These are phyloP conservation scores for Aleiodes leptofemur DNA, from an alignment of 2,888 invertebrate genomes.

Conservation along the genomic window DNA sequence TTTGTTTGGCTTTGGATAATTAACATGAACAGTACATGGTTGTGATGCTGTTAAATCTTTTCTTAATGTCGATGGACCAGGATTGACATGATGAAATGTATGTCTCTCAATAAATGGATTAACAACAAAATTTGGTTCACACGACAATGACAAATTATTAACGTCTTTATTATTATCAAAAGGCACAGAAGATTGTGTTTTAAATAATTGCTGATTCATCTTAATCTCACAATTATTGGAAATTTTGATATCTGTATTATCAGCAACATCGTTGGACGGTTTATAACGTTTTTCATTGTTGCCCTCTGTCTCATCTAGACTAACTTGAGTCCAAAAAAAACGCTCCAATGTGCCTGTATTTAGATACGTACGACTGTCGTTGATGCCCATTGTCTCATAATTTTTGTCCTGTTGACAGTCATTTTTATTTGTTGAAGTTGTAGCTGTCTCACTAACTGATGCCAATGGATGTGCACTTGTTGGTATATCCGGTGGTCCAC, in stretches of 20 bases:
- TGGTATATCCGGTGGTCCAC: slow-evolving; percentile 61
- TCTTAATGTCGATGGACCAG: slow-evolving; percentile 61
- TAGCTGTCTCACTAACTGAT: slow-evolving; percentile 44
- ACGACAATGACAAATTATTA: slow-evolving; percentile 4
- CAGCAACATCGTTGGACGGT: slow-evolving; percentile 54
- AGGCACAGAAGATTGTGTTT: slow-evolving; percentile 44
- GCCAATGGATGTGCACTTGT: slow-evolving; percentile 38
- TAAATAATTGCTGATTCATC: background rate
- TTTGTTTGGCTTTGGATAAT: slow-evolving; percentile 53
- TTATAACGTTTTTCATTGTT: slow-evolving; percentile 71
- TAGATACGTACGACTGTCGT: slow-evolving; percentile 50
- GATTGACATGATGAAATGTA: slow-evolving; percentile 64
- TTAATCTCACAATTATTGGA: background rate
- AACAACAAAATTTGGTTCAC: slow-evolving; percentile 52
- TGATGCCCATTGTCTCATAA: slow-evolving; percentile 37
- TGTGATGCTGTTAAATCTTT: slow-evolving; percentile 37
- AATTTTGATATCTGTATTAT: slow-evolving; percentile 18
- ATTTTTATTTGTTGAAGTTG: background rate
- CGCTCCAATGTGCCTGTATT: slow-evolving; percentile 65
- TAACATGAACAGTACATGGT: slow-evolving; percentile 63
- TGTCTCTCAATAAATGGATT: slow-evolving; percentile 62
- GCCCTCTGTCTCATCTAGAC: slow-evolving; percentile 65
- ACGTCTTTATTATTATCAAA: slow-evolving; percentile 32
- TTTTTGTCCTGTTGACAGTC: slow-evolving; percentile 26
- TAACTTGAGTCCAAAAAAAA: slow-evolving; percentile 67